Percentiles rank a stretch among this genome's conserved stretches.
Conservation (phyloP, 1,140 invertebrate genomes). For the Drosophila rufa region DNA sequence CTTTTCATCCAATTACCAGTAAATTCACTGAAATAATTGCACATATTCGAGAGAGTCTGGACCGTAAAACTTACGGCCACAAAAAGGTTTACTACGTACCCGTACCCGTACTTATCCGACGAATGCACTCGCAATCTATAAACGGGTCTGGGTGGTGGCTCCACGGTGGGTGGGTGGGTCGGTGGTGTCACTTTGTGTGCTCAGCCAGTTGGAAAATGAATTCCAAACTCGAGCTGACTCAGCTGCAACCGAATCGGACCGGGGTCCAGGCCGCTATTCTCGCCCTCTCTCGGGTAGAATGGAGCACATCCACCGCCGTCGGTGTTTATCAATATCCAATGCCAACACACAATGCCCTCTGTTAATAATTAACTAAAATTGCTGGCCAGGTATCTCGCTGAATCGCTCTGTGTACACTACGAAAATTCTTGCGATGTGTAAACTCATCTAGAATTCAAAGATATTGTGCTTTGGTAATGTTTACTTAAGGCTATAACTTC, state of each 20-base stretch:
- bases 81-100: conserved; percentile 31
- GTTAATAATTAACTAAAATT: conserved; percentile 62
- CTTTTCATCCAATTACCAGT: conserved; percentile 56
- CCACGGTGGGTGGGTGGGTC: conserved; percentile 2
- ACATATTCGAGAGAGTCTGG: conserved; percentile 57
- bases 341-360: conserved; percentile 34
- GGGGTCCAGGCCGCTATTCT: conserved; percentile 9
- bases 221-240: conserved; percentile 60
- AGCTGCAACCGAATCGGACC: conserved; percentile 30
- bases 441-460: background rate
- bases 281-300: background rate
- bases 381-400: conserved; percentile 5
- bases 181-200: conserved; percentile 61
- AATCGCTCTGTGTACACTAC: conserved; percentile 11
- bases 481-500: background rate
- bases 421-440: background rate
- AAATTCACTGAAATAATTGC: conserved; percentile 73
- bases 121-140: conserved; percentile 21
- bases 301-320: conserved; percentile 1
- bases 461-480: too few species aligned
- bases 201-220: conserved; percentile 77
- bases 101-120: background rate
- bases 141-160: background rate
- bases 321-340: conserved; percentile 35
- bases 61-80: conserved; percentile 45